Percentiles rank a stretch among this genome's conserved stretches.
These are phyloP conservation scores for Euleptes europaea DNA, from an alignment of 2,113 vertebrate genomes.

Conservation along the genomic window DNA sequence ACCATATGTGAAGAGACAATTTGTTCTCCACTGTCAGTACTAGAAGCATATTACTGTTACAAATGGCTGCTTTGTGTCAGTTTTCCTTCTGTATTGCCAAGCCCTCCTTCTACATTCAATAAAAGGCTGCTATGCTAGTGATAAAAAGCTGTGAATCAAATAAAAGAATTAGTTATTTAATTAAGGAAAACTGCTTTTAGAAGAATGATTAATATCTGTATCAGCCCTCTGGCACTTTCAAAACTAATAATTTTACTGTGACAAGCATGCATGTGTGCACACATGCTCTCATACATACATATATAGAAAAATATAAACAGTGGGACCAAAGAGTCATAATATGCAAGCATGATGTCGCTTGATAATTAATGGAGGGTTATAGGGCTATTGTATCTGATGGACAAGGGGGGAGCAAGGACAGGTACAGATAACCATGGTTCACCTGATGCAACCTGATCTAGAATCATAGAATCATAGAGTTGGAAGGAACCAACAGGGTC, in stretches of 20 bases:
- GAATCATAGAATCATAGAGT: too few species aligned
- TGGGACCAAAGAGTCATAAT: background rate
- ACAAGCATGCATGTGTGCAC: background rate
- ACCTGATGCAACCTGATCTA: too few species aligned
- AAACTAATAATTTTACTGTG: background rate
- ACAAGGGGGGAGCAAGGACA: too few species aligned
- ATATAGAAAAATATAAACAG: background rate
- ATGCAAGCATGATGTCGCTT: background rate
- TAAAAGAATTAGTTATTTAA: background rate
- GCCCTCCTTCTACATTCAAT: background rate
- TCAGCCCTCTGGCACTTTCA: background rate
- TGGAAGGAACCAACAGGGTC: too few species aligned
- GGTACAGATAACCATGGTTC: too few species aligned
- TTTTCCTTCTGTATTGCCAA: background rate
- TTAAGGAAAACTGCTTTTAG: background rate
- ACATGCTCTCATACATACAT: background rate
- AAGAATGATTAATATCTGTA: background rate
- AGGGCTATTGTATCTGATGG: too few species aligned
- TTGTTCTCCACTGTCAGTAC: background rate
- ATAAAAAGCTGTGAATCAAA: background rate
- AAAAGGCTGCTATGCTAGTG: background rate
- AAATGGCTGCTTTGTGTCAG: background rate
- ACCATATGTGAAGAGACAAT: background rate
- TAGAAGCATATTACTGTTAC: background rate
- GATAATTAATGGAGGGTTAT: too few species aligned